Base-by-base conservation (phyloP, 2,113 vertebrate species). In the Erinaceus europaeus region DNA sequence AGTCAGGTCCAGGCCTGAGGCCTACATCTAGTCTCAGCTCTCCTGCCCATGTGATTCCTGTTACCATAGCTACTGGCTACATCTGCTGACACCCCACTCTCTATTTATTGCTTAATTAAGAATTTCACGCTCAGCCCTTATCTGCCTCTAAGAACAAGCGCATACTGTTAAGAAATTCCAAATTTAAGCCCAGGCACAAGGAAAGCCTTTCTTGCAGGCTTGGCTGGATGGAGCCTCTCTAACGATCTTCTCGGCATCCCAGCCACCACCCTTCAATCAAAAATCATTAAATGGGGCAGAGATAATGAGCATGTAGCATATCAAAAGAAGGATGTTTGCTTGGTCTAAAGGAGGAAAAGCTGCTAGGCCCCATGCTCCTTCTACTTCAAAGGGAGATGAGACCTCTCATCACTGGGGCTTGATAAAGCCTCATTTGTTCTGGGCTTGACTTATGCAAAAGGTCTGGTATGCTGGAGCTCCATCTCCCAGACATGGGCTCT, bases 21-120 rank as follows among this genome's bases (percentile, higher is more conserved):
- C 97, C 89, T 81, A 65, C 46, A 2, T 53, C 84, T 86, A 93
- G 87, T 93, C 93, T 96, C 65, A 82, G 93, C 92, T 97, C 94
- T 92, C 96, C 92, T 72, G 96, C 96, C 84, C 97, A 97, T 98
- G 97, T 96, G 96, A 90, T 96, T 97, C 79, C 91, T 2, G 97
- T 98, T 97, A 96, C 97, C 97, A 98, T 97, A 97, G 94, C 97
- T 97, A 97, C 97, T 91, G 97, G 96, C 97, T 97, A 97, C 98
- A 98, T 98, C 98, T 98, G 98, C 97, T 98, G 97, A 98, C 97
- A 98, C 97, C 97, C 97, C 94, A 96, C 95, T 97, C 97, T 96
- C 96, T 97, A 97, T 98, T 98, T 97, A 97, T 97, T 98, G 97
- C 97, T 97, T 98, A 98, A 98, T 98, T 98, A 97, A 98, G 96